These are phyloP conservation scores for Mustela nigripes DNA, from an alignment of 2,113 vertebrate species.

Conservation along the genomic window DNA sequence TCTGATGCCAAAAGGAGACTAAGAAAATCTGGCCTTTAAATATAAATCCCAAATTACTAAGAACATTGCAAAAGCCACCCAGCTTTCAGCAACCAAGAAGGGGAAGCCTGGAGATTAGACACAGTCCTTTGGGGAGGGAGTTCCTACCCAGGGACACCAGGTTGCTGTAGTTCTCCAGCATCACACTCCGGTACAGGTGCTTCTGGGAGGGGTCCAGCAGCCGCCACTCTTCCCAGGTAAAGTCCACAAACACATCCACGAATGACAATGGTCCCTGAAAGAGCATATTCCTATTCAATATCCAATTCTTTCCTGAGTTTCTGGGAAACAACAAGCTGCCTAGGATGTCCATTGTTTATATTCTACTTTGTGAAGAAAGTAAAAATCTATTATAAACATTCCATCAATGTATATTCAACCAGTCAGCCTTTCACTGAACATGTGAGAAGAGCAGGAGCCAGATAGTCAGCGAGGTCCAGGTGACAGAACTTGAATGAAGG, in stretches of 20 bases:
- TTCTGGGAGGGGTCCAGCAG: slow-evolving; percentile 56
- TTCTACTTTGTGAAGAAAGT: not conserved
- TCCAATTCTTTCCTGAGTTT: not conserved
- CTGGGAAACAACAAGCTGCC: not conserved
- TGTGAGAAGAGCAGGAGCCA: not conserved
- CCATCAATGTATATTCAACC: not conserved
- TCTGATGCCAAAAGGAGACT: not conserved
- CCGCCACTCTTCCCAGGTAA: slow-evolving; percentile 68
- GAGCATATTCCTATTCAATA: not conserved
- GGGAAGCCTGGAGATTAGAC: too few relatives aligned
- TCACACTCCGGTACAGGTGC: slow-evolving; percentile 57
- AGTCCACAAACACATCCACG: slow-evolving; percentile 57
- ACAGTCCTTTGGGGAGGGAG: not conserved
- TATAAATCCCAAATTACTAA: not conserved
- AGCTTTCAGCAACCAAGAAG: not conserved
- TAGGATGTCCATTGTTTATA: not conserved
- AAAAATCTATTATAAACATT: not conserved
- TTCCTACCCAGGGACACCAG: slow-evolving; percentile 56
- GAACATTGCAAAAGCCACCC: not conserved
- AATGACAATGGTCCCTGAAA: slow-evolving; percentile 57
- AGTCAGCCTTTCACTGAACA: not conserved
- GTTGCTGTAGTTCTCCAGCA: slow-evolving; percentile 65
- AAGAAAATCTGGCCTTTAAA: not conserved
- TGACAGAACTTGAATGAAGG: not conserved
- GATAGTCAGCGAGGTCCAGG: not conserved